Evolutionary conservation across 2,113 vertebrate genomes (phyloP).

Genomic region (Grammomys surdaster): DNA sequence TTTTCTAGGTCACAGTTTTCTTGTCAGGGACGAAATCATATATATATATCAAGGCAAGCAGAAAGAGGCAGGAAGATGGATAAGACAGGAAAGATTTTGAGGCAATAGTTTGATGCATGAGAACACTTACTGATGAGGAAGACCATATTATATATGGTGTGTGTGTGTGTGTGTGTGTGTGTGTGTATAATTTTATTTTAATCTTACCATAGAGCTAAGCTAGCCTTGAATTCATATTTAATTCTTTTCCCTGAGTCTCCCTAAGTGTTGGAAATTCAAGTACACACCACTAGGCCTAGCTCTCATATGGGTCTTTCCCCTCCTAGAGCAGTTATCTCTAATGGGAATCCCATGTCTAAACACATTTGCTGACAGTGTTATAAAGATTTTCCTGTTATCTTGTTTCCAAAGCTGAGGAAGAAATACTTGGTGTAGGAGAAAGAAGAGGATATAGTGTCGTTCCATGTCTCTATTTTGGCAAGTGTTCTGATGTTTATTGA

Average conservation of each 20-base stretch:
- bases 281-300: too few species aligned
- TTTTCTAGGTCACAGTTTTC: constrained; percentile 8
- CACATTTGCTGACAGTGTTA: not conserved
- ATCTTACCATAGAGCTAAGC: not conserved
- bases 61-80: too few species aligned
- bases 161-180: too few species aligned
- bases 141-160: too few species aligned
- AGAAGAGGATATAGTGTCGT: not conserved
- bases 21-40: constrained; percentile 1
- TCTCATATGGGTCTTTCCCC: not conserved
- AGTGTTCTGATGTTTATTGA: not conserved
- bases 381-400: not conserved
- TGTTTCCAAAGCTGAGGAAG: not conserved
- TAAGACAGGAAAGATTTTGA: too few species aligned
- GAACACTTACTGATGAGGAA: too few species aligned
- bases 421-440: not conserved
- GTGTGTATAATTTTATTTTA: not conserved
- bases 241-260: not conserved
- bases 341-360: constrained; percentile 13
- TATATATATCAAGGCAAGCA: too few species aligned
- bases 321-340: not conserved
- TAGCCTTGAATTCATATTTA: not conserved
- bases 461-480: not conserved
- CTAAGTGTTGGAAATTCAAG: not conserved
- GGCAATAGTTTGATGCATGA: too few species aligned